phyloP scores from a whole-genome alignment of 2,797 vertebrate genomes.

The Perodicticus potto region DNA sequence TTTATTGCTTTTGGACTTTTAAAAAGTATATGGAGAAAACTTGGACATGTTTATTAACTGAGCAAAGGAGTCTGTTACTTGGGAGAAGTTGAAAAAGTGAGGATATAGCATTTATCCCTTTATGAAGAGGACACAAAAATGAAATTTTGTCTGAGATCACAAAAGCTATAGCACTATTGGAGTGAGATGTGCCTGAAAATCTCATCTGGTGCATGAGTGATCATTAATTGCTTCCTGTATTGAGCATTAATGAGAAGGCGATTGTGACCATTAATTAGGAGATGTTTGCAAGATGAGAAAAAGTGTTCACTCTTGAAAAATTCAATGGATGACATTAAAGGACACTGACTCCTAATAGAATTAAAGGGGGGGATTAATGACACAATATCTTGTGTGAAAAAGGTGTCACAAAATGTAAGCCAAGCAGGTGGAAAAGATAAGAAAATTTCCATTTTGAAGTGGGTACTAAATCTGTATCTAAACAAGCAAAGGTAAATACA shows the following conservation, averaged over 20 bases:
- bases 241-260: constrained; percentile 74
- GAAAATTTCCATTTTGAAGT: constrained; percentile 52
- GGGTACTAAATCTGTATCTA: constrained; percentile 9
- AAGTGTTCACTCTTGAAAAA: constrained; percentile 70
- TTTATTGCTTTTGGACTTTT: background rate
- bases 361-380: constrained; percentile 68
- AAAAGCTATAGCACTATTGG: constrained; percentile 37
- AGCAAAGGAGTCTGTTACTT: background rate
- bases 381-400: constrained; percentile 66
- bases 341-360: constrained; percentile 61
- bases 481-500: constrained; percentile 49
- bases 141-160: constrained; percentile 66
- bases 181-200: constrained; percentile 60
- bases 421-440: constrained; percentile 19
- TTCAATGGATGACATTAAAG: constrained; percentile 74
- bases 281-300: constrained; percentile 74
- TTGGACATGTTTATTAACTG: background rate
- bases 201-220: constrained; percentile 78
- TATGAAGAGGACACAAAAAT: constrained; percentile 46
- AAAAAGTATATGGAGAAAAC: background rate
- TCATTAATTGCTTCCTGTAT: constrained; percentile 79
- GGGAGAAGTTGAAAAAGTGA: constrained; percentile 19
- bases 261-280: constrained; percentile 79
- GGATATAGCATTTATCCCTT: background rate
- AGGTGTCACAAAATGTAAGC: constrained; percentile 35